A percentile compares a stretch with the other conserved stretches of the same genome.
phyloP scores from a whole-genome alignment of 1,140 invertebrate species.

The Leptonema lineaticorne region DNA sequence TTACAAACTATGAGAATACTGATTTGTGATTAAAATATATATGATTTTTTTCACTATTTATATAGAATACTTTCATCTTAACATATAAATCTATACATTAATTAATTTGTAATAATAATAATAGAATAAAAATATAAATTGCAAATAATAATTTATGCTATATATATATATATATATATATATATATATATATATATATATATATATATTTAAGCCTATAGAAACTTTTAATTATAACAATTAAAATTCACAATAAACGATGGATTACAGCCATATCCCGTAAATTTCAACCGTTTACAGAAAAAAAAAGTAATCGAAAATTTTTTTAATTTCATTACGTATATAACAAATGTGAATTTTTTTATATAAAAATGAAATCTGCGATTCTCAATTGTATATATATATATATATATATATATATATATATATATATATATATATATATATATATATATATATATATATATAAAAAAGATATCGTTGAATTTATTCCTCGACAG shows the following conservation, averaged over 20 bases:
- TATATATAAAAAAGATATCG: too few species aligned
- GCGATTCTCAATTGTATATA: not conserved
- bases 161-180: too few species aligned
- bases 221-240: slow-evolving; percentile 10
- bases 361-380: not conserved
- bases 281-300: too few species aligned
- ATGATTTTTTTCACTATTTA: slow-evolving; percentile 17
- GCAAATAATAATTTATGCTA: not conserved
- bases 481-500: too few species aligned
- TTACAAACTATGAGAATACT: slow-evolving; percentile 21
- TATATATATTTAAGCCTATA: slow-evolving; percentile 4
- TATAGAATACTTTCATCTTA: slow-evolving; percentile 28
- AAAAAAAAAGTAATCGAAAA: not conserved
- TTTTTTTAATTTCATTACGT: not conserved
- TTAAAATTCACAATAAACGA: not conserved
- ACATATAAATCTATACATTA: slow-evolving; percentile 18
- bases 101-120: not conserved
- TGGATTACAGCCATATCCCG: not conserved
- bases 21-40: slow-evolving; percentile 24
- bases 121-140: not conserved
- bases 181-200: too few species aligned
- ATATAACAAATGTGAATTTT: not conserved
- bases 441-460: too few species aligned
- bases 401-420: too few species aligned
- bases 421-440: too few species aligned